Evolutionary conservation across 2,888 invertebrate species (phyloP), one percentile per base, ranked within the genome.

Genomic region (Pristionchus arcanus): DNA sequence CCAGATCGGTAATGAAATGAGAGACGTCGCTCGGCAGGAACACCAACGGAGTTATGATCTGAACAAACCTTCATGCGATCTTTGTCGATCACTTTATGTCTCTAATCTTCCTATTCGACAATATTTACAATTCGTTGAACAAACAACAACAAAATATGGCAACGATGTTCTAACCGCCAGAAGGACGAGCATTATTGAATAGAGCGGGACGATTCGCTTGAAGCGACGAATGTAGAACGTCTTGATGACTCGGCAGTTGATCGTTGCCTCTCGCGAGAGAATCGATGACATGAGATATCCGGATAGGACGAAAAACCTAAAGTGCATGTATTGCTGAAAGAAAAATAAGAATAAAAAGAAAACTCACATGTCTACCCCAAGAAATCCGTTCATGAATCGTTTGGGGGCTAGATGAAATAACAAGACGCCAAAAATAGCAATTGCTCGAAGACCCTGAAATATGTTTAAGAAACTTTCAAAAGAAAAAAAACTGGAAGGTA

Each of bases 221-320:
- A 83, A 49, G 1, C 83, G 83, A 53, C 83, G 83, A 31, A 83
- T 53, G 31, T 83, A 83, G 37, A 83, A 83, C 5, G 19, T 53
- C 31, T 53, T 49, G 55, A 83, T 31, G 28, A 83, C 55, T 9
- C 28, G 16, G 9, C 83, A 1, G 21, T 83, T 31, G 28, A 83
- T 83, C 19, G 9, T 3, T 1, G 31, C 53, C 16, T 83, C 83
- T 31, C 55, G 49, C 68, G 91, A 77, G 49, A 91, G 49, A 53
- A 90, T 90, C 55, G 71, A 55, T 9, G 91, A 90, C 91, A 91
- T 91, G 3, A 91, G 83, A 84, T 89, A 91, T 21, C 91, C 91
- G 19, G 91, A 91, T 7, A 91, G 90, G 25, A 91, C 91, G 59
- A 91, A 91, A 53, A 91, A 91, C 74, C 91, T 91, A 84, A 31